These are phyloP conservation scores for Mimachlamys varia DNA, from an alignment of 2,888 invertebrate species.

Conservation along the genomic window DNA sequence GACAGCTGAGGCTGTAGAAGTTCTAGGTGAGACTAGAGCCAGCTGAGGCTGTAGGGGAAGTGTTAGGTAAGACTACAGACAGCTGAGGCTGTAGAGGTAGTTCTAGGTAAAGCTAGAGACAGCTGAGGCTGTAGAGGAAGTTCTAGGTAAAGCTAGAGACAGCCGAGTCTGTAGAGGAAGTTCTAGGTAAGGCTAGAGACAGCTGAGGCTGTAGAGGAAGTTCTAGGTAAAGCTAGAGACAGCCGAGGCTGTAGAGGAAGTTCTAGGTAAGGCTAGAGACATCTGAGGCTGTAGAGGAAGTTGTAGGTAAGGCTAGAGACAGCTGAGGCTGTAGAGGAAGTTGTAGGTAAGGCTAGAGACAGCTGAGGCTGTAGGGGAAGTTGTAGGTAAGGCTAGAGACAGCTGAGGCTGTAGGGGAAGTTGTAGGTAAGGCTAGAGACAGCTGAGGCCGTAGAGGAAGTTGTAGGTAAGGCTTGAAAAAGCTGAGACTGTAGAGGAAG, in stretches of 20 bases:
- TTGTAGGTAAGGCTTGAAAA: conserved; percentile 85
- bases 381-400: conserved; percentile 85
- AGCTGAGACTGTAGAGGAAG: conserved; percentile 79
- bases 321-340: conserved; percentile 79
- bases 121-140: conserved; percentile 79
- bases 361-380: conserved; percentile 79
- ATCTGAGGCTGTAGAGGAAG: conserved; percentile 79
- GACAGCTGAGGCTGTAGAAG: conserved; percentile 78
- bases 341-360: conserved; percentile 85
- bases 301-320: conserved; percentile 85
- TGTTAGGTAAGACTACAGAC: no score
- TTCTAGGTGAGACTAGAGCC: conserved; percentile 83
- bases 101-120: conserved; percentile 85
- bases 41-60: background rate
- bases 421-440: conserved; percentile 85
- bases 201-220: conserved; percentile 79
- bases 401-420: conserved; percentile 79
- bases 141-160: conserved; percentile 85
- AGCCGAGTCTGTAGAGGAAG: conserved; percentile 79
- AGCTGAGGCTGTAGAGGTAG: conserved; percentile 79
- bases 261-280: conserved; percentile 85
- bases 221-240: conserved; percentile 85
- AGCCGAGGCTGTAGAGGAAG: conserved; percentile 79
- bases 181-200: conserved; percentile 85
- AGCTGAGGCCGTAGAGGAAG: conserved; percentile 79